A percentile compares a stretch with the other conserved stretches of the same genome.
Evolutionary conservation across 1,140 invertebrate species (phyloP).

Genomic region (Megalonaias nervosa): DNA sequence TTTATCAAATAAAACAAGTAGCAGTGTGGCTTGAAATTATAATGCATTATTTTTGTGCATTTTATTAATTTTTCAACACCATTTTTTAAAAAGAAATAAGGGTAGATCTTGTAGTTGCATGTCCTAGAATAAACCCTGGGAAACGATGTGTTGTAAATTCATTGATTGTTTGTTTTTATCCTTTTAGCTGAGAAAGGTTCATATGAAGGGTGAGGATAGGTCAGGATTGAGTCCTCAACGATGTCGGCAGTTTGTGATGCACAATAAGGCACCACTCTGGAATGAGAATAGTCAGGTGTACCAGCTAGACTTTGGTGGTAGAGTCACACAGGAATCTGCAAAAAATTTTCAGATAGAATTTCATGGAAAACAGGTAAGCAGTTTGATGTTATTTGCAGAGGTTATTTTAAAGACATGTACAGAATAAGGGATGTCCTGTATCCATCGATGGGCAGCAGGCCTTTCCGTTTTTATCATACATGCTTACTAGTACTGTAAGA

Average conservation of each 20-base stretch:
- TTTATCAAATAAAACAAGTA: too few species aligned
- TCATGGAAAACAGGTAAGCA: conserved; percentile 90
- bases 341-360: conserved; percentile 99
- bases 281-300: conserved; percentile 99
- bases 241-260: conserved; percentile 85
- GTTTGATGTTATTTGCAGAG: neutral
- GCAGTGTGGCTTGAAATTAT: too few species aligned
- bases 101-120: too few species aligned
- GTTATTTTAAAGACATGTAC: neutral
- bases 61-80: too few species aligned
- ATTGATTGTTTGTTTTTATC: conserved; percentile 3
- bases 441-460: too few species aligned
- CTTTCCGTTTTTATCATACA: too few species aligned
- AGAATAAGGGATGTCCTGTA: neutral
- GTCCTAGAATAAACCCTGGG: too few species aligned
- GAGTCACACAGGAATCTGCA: conserved; percentile 99
- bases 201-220: conserved; percentile 33
- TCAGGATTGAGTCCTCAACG: conserved; percentile 21
- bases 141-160: too few species aligned
- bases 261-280: conserved; percentile 99
- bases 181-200: conserved; percentile 44
- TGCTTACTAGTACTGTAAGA: too few species aligned
- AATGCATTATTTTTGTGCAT: too few species aligned
- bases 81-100: too few species aligned
- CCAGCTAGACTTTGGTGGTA: conserved; percentile 98